Percentiles rank a stretch among this genome's conserved stretches.
Conservation (phyloP, 1,140 invertebrate species). For the Lethocerus indicus region DNA sequence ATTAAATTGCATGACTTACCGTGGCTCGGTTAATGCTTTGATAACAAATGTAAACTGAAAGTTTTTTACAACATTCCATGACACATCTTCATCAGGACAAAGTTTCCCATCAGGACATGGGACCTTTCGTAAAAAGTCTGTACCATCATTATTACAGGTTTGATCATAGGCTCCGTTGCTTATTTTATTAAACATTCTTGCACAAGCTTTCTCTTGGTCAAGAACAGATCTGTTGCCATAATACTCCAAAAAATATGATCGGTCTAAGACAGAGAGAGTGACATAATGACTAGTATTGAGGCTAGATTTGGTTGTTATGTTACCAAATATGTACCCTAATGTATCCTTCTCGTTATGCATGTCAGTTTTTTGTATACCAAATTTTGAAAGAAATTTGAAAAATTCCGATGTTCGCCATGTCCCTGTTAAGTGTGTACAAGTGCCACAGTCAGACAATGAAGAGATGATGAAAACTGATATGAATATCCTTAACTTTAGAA, state of each 20-base stretch:
- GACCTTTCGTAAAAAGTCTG: slow-evolving; percentile 75
- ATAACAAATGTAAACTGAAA: slow-evolving; percentile 91
- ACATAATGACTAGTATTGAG: slow-evolving; percentile 44
- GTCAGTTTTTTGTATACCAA: slow-evolving; percentile 94
- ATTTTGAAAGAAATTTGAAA: slow-evolving; percentile 84
- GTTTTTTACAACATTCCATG: slow-evolving; percentile 64
- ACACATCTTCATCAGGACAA: slow-evolving; percentile 74
- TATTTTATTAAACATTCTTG: slow-evolving; percentile 69
- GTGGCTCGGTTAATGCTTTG: slow-evolving; percentile 70
- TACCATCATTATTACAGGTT: slow-evolving; percentile 58
- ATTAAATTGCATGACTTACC: slow-evolving; percentile 50
- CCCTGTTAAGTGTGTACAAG: slow-evolving; percentile 37
- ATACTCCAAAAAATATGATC: slow-evolving; percentile 72
- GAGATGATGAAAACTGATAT: too few relatives aligned
- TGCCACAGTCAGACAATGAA: too few relatives aligned
- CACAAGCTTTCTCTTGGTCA: slow-evolving; percentile 51
- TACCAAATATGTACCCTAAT: slow-evolving; percentile 88
- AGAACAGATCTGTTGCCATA: slow-evolving; percentile 53
- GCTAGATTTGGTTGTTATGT: slow-evolving; percentile 56
- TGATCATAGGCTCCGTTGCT: slow-evolving; percentile 69
- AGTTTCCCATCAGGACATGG: slow-evolving; percentile 63
- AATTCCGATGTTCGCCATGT: slow-evolving; percentile 54
- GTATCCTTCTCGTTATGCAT: slow-evolving; percentile 58
- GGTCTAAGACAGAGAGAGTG: slow-evolving; percentile 73
- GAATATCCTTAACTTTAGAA: too few relatives aligned